Percentiles rank a stretch among this genome's conserved stretches.
These are phyloP conservation scores for Pollenia labialis DNA, from an alignment of 2,888 invertebrate genomes.

Conservation along the genomic window DNA sequence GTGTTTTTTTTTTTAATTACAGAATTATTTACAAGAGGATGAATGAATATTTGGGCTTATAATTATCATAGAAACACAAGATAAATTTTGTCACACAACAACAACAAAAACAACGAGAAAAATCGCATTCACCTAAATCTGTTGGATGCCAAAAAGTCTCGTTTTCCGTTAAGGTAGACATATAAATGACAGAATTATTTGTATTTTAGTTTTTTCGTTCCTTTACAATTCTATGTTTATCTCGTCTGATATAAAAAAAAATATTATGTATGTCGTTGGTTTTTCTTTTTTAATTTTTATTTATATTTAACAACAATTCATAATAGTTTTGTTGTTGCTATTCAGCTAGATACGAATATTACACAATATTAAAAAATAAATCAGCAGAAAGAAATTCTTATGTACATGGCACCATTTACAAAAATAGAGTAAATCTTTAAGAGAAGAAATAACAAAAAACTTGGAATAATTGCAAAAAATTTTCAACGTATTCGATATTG, in stretches of 20 bases:
- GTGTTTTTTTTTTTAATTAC: background rate
- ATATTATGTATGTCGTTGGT: constrained; percentile 37
- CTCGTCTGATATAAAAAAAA: constrained; percentile 39
- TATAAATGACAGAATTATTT: constrained; percentile 54
- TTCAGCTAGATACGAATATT: constrained; percentile 36
- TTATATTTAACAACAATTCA: constrained; percentile 33
- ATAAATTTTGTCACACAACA: constrained; percentile 27
- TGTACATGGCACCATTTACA: constrained; percentile 22
- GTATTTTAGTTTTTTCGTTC: background rate
- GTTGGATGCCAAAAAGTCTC: constrained; percentile 73
- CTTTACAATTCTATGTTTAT: constrained; percentile 52
- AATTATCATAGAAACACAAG: constrained; percentile 58
- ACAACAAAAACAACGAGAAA: constrained; percentile 32
- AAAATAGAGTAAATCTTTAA: background rate
- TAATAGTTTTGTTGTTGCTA: constrained; percentile 33
- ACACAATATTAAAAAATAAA: constrained; percentile 35
- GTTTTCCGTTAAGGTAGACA: constrained; percentile 63
- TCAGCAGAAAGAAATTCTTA: background rate
- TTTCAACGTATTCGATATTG: background rate
- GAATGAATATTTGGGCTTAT: constrained; percentile 26
- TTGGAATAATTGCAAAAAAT: constrained; percentile 13
- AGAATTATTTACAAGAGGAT: background rate
- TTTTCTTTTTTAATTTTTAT: constrained; percentile 17
- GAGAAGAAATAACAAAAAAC: background rate
- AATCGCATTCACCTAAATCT: constrained; percentile 71